phyloP scores from a whole-genome alignment of 2,797 vertebrate genomes.

The Hirundo rustica region DNA sequence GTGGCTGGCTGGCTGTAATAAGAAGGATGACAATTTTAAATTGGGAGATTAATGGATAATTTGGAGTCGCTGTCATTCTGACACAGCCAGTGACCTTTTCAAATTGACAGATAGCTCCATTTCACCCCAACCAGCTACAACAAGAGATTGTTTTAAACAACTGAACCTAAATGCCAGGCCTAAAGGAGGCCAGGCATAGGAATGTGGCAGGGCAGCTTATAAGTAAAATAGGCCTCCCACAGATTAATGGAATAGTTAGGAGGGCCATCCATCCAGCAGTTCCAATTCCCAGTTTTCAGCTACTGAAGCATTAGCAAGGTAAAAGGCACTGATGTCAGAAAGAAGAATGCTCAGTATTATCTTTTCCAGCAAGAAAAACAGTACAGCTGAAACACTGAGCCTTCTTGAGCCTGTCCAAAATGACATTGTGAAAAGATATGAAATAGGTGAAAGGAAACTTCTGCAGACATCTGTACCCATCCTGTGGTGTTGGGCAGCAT shows the following conservation, averaged over 20 bases:
- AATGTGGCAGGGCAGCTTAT: background rate
- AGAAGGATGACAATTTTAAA: conserved; percentile 76
- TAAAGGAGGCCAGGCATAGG: background rate
- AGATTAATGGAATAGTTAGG: conserved; percentile 10
- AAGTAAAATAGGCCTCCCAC: background rate
- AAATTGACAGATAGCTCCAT: conserved; percentile 84
- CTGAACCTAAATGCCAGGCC: conserved; percentile 37
- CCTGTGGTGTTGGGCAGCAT: background rate
- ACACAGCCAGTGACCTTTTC: conserved; percentile 83
- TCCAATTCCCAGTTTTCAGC: background rate
- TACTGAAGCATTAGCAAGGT: background rate
- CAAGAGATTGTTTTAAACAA: conserved; percentile 49
- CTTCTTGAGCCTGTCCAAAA: background rate
- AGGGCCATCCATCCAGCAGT: background rate
- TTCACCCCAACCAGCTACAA: conserved; percentile 68
- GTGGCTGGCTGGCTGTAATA: conserved; percentile 63
- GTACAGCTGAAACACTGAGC: background rate
- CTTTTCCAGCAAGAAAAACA: background rate
- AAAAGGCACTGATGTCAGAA: background rate
- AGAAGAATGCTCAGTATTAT: background rate
- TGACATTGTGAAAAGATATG: background rate
- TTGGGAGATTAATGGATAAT: conserved; percentile 80
- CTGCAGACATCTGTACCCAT: background rate
- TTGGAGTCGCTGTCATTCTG: conserved; percentile 73
- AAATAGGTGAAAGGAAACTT: background rate